Conservation (phyloP, 2,113 vertebrate genomes). For the Ursus arctos region DNA sequence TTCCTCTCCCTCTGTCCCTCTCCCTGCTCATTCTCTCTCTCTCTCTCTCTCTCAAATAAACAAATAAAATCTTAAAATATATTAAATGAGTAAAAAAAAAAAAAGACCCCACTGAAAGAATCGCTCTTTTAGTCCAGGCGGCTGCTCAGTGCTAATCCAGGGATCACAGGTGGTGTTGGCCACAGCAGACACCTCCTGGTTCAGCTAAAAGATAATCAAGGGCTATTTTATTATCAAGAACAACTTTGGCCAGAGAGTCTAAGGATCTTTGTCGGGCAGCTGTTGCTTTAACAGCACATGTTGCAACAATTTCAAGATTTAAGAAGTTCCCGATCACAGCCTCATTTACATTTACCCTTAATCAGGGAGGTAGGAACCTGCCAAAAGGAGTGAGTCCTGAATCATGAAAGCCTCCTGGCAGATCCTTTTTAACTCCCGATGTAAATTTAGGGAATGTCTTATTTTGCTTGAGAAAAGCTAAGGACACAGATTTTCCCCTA, state of each 20-base stretch:
- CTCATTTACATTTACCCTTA: background rate
- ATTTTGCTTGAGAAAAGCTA: background rate
- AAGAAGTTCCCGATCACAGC: background rate
- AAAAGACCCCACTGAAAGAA: background rate
- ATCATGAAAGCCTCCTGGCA: background rate
- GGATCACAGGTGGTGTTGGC: background rate
- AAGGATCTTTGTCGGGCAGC: background rate
- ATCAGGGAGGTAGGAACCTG: background rate
- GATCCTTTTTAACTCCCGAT: background rate
- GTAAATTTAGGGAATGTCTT: background rate
- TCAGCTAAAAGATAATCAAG: background rate
- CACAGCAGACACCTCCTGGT: background rate
- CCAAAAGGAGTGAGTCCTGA: background rate
- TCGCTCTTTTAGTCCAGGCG: background rate
- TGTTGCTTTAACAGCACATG: background rate
- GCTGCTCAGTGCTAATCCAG: background rate
- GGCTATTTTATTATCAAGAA: background rate
- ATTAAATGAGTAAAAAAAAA: background rate
- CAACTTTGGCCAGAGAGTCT: background rate
- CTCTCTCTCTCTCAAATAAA: too few species aligned
- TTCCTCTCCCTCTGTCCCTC: too few species aligned
- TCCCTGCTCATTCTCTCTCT: too few species aligned
- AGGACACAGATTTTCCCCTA: background rate
- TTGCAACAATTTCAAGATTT: background rate
- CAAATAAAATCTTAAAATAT: background rate